Base-by-base conservation (phyloP, 2,888 invertebrate genomes). In the Patella depressa region DNA sequence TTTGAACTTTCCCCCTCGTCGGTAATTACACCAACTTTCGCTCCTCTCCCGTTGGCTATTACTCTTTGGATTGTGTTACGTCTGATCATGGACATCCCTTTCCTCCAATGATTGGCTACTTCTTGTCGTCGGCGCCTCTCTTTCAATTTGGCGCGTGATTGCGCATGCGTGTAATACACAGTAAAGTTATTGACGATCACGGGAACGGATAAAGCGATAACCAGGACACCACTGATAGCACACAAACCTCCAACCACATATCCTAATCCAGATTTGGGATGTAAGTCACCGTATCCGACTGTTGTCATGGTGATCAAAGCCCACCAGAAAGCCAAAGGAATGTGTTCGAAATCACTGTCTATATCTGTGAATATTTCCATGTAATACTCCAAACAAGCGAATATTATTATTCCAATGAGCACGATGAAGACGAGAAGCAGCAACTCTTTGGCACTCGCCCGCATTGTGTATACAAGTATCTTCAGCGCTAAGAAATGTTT, bases 321-420 rank as follows among this genome's bases (percentile, higher is more conserved):
- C 96, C 96, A 96, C 96, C 96, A 96, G 93, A 96, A 96, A 84
- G 96, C 96, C 92, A 96, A 95, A 87, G 96, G 96, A 72, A 87
- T 87, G 71, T 85, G 83, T 53, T 82, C 76, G 59, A 86, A 84
- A 53, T 85, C 82, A 14, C 83, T 78, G 9, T 74, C 80, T 45
- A 77, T 74, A 19, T 82, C 80, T 0, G 85, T 81, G 72, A 84
- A 84, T 69, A 85, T 83, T 78, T 87, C 87, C 84, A 85, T 85
- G 59, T 86, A 86, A 73, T 85, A 86, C 74, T 83, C 83, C 15
- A 86, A 76, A 76, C 84, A 86, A 1, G 86, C 85, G 71, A 86
- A 87, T 53, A 86, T 85, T 14, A 86, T 78, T 3, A 87, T 85
- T 4, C 85, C 86, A 3, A 85, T 84, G 0, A 86, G 75, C 0